A percentile compares a stretch with the other conserved stretches of the same genome.
Conservation (phyloP, 2,888 invertebrate species). For the Amblyjoppa proteus region DNA sequence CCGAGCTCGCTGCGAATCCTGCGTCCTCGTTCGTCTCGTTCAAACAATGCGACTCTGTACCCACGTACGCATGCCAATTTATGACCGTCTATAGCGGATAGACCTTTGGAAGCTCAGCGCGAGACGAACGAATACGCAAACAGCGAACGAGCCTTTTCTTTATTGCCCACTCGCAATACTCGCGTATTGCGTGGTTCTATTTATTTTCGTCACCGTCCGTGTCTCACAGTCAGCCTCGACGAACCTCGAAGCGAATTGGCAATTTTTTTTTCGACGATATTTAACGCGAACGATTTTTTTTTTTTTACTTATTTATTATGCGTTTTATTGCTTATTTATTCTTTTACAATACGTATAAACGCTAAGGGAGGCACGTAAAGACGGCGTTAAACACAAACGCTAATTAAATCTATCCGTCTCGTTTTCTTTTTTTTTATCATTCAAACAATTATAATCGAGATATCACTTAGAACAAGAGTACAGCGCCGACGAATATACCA, state of each 20-base stretch:
- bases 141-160: conserved; percentile 70
- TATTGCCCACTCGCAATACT: background rate
- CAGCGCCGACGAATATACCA: conserved; percentile 23
- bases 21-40: conserved; percentile 19
- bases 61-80: background rate
- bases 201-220: background rate
- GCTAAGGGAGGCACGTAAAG: conserved; percentile 40
- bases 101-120: conserved; percentile 56
- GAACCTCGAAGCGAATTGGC: background rate
- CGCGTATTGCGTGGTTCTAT: background rate
- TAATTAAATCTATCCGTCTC: conserved; percentile 25
- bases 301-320: background rate
- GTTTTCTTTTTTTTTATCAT: conserved; percentile 47
- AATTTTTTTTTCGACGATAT: background rate
- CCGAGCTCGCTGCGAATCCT: conserved; percentile 1
- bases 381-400: conserved; percentile 38
- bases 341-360: conserved; percentile 16
- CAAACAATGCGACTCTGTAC: background rate
- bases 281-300: conserved; percentile 3
- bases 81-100: background rate
- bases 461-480: conserved; percentile 81
- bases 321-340: background rate
- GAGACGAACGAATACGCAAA: background rate
- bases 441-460: conserved; percentile 74
- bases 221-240: background rate